Evolutionary conservation across 2,797 vertebrate genomes (phyloP).

Genomic region (Muscicapa striata): DNA sequence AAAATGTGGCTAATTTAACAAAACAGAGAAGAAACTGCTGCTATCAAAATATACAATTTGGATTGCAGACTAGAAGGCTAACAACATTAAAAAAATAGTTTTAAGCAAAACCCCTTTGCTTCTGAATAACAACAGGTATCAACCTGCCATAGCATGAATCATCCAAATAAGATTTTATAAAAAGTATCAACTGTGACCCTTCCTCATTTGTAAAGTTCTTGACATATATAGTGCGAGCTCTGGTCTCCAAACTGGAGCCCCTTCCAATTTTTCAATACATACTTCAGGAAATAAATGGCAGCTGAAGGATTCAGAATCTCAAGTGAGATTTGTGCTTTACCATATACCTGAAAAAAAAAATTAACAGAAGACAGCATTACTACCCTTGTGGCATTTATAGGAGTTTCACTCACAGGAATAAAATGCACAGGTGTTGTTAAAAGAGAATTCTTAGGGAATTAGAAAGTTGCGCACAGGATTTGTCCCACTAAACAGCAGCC

Average conservation of each 20-base stretch:
- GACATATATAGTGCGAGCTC: constrained; percentile 67
- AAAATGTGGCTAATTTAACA: constrained; percentile 80
- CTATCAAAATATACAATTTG: constrained; percentile 89
- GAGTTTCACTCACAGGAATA: background rate
- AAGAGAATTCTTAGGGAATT: background rate
- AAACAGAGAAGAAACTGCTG: constrained; percentile 79
- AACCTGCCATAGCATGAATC: constrained; percentile 73
- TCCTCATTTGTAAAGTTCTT: constrained; percentile 75
- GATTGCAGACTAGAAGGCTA: constrained; percentile 83
- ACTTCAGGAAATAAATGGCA: constrained; percentile 63
- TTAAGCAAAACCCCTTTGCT: constrained; percentile 81
- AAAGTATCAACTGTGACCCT: constrained; percentile 72
- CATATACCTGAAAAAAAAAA: constrained; percentile 88
- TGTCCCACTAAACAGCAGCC: background rate
- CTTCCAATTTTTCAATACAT: constrained; percentile 71
- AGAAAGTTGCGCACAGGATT: background rate
- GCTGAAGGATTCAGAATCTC: constrained; percentile 87
- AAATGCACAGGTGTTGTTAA: background rate
- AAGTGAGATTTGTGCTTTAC: constrained; percentile 99
- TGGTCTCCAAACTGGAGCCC: constrained; percentile 66
- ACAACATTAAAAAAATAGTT: constrained; percentile 85
- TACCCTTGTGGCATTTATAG: background rate
- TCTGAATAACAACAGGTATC: constrained; percentile 74
- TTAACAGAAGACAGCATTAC: background rate
- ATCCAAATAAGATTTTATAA: constrained; percentile 76